Base-by-base conservation (phyloP, 2,113 vertebrate species). In the Chrysemys picta region DNA sequence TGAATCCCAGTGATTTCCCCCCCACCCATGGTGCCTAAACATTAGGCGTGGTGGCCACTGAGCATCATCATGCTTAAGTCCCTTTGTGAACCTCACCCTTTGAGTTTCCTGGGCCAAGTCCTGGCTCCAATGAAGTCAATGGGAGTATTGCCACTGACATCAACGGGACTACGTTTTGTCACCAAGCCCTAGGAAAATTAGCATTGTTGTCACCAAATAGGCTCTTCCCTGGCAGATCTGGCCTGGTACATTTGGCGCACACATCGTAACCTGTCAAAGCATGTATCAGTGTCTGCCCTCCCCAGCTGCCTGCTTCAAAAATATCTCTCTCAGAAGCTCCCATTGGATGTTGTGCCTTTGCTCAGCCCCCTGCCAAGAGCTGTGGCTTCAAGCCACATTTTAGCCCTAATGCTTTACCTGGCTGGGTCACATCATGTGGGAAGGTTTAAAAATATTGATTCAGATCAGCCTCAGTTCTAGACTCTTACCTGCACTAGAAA, bases 71-170 rank as follows among this genome's bases (percentile, higher is more conserved):
- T 2, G 10, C 25, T 27, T 59, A 29, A 29, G 11, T 59, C 10
- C 27, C 57, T 62, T 14, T 62, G 57, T 62, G 57, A 62, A 31
- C 31, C 57, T 62, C 12, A 29, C 29, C 29, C 45, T 59, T 93
- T 76, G 47, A 42, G 5, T 90, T 95, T 79, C 82, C 53, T 69
- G 22, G 89, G 47, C 65, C 59, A 22, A 3, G 5, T 45, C 35
- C 80, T 53, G 65, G 21, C 27, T 47, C 35, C 6, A 1, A 2
- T 4, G 0, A 52, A 62, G 79, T 21, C 65, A 29, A 45, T 10
- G 45, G 65, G 53, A 21, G 24, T 2, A 35, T 75, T 47, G 21
- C 35, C 0, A 0, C 57, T 62, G 53, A 80, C 50, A 85, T 85
- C 35, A 42, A 78, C 6, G 45, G 59, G 50, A 11, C n/a, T 16